Percentiles rank a stretch among this genome's conserved stretches.
Evolutionary conservation across 2,888 invertebrate species (phyloP).

Genomic region (Archaeoteleia sp.): DNA sequence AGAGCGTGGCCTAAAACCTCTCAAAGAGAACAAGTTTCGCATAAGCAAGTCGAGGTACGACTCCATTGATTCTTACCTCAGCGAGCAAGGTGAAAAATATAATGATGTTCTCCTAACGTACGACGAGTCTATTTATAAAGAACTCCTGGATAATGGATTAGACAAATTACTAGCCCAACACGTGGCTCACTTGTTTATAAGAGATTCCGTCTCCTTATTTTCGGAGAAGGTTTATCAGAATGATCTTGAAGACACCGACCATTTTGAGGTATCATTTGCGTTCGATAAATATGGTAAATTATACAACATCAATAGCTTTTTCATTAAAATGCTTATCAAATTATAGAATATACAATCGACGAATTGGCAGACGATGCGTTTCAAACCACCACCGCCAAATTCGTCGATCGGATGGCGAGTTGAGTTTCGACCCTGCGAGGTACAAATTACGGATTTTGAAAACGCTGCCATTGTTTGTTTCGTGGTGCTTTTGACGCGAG

Average conservation of each 20-base stretch:
- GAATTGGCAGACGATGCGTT: conserved; percentile 99
- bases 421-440: conserved; percentile 98
- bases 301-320: no score
- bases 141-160: conserved; percentile 90
- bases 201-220: conserved; percentile 96
- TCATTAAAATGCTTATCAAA: no score
- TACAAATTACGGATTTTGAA: conserved; percentile 99
- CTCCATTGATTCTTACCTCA: conserved; percentile 97
- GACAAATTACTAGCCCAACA: conserved; percentile 96
- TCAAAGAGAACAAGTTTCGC: conserved; percentile 85
- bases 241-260: conserved; percentile 95
- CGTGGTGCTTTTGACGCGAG: conserved; percentile 95
- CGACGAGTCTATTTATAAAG: conserved; percentile 88
- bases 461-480: conserved; percentile 99
- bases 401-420: conserved; percentile 99
- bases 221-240: conserved; percentile 96
- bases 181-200: conserved; percentile 97
- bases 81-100: conserved; percentile 90
- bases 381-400: conserved; percentile 98
- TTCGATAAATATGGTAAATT: conserved; percentile 1
- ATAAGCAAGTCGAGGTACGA: conserved; percentile 97
- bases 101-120: conserved; percentile 95
- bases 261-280: conserved; percentile 89
- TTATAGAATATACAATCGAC: conserved; percentile 97
- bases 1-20: conserved; percentile 88